These are phyloP conservation scores for Macrosiphum euphorbiae DNA, from an alignment of 2,888 invertebrate species.

Conservation along the genomic window DNA sequence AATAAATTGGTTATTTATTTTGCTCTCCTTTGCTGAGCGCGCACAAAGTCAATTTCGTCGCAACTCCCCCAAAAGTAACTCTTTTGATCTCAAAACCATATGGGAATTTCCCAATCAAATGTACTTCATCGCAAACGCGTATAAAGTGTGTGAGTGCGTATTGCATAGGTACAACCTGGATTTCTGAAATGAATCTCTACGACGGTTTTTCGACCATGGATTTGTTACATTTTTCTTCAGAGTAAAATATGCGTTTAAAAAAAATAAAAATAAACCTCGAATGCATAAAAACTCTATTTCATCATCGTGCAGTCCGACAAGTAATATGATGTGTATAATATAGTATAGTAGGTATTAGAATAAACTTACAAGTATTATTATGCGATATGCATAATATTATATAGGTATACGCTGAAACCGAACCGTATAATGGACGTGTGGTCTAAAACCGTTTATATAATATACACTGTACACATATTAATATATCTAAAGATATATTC, in stretches of 20 bases:
- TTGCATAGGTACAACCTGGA: neutral
- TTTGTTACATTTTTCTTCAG: neutral
- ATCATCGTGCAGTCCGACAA: neutral
- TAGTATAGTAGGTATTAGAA: neutral
- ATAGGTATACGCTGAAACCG: neutral
- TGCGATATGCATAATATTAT: neutral
- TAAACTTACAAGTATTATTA: neutral
- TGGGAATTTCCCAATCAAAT: conserved; percentile 56
- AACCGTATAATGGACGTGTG: neutral
- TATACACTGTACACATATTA: neutral
- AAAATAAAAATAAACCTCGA: neutral
- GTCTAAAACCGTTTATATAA: neutral
- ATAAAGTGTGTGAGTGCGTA: neutral
- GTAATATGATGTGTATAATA: neutral
- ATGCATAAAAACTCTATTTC: neutral
- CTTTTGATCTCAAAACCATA: conserved; percentile 58
- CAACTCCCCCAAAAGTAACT: conserved; percentile 45
- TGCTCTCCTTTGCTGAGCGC: conserved; percentile 54
- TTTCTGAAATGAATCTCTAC: neutral
- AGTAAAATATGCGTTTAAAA: neutral
- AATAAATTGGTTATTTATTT: conserved; percentile 65
- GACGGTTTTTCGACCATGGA: neutral
- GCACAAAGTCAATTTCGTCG: conserved; percentile 59
- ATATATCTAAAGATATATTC: neutral
- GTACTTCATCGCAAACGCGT: neutral